Percentiles rank a stretch among this genome's conserved stretches.
Conservation (phyloP, 2,888 invertebrate genomes). For the Silvanus unidentatus region DNA sequence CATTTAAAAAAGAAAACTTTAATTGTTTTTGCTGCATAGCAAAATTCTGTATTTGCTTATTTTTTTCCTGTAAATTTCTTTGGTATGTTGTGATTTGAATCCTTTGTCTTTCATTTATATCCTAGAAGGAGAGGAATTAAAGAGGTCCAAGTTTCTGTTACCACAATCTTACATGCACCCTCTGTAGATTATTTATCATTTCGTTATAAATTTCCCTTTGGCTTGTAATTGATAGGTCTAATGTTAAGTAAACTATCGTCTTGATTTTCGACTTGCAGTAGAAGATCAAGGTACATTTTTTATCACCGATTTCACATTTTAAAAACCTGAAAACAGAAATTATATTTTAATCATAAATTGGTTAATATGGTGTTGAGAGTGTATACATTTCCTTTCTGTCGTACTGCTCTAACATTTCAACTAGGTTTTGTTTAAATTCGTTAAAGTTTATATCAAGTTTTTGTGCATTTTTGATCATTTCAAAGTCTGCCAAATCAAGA, state of each 20-base stretch:
- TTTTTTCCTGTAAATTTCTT: slow-evolving; percentile 21
- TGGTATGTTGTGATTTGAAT: slow-evolving; percentile 23
- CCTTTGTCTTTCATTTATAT: slow-evolving; percentile 27
- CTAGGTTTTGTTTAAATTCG: slow-evolving; percentile 39
- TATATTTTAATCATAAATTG: slow-evolving; percentile 2
- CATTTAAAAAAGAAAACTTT: slow-evolving; percentile 12
- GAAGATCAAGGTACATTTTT: slow-evolving; percentile 36
- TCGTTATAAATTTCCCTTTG: slow-evolving; percentile 41
- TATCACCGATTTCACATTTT: slow-evolving; percentile 30
- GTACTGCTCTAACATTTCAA: slow-evolving; percentile 38
- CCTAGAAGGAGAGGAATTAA: slow-evolving; percentile 20
- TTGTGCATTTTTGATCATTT: slow-evolving; percentile 37
- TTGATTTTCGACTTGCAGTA: slow-evolving; percentile 42
- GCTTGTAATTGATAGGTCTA: slow-evolving; percentile 38
- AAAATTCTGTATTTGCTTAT: slow-evolving; percentile 24
- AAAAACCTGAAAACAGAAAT: slow-evolving; percentile 31
- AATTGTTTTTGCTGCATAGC: slow-evolving; percentile 14
- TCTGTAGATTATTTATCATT: slow-evolving; percentile 33
- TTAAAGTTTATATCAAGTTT: slow-evolving; percentile 39
- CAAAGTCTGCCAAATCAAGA: slow-evolving; percentile 36
- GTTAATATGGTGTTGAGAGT: neutral
- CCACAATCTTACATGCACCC: slow-evolving; percentile 26
- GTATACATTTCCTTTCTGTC: slow-evolving; percentile 33
- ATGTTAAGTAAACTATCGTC: slow-evolving; percentile 37
- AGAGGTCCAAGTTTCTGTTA: slow-evolving; percentile 2